Base-by-base conservation (phyloP, 2,113 vertebrate species). In the Serinus canaria region DNA sequence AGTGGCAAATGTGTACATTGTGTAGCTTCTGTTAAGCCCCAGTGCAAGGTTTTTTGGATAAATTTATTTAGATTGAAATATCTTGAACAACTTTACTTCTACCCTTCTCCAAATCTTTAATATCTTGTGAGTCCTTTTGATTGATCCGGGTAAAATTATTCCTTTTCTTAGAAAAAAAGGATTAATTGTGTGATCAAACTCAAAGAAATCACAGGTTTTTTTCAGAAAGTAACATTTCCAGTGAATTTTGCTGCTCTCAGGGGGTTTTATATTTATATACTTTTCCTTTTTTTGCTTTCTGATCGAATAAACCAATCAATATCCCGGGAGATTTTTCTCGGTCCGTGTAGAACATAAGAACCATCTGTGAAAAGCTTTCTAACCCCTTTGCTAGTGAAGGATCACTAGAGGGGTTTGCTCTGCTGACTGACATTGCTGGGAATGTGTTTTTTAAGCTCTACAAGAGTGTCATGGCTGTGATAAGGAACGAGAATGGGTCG, bases 371-470 rank as follows among this genome's bases (percentile, higher is more conserved):
- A 82, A 96, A 92, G 84, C 74, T 84, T 97, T 94, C 78, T 92
- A 97, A 90, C 83, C 94, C 95, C 95, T 97, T 95, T 95, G 59
- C 28, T 46, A 39, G 85, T 87, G 82, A 96, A 96, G 96, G 95
- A 95, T 97, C 70, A 58, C 87, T 96, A 96, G 89, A 96, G 83
- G 97, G 84, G 75, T 89, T 87, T 94, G 83, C 89, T 89, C 90
- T 95, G 95, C 92, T 97, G 97, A 96, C 92, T 94, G 96, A 95
- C 92, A 49, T 63, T 74, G 47, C 77, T 49, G 43, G 87, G 80
- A 87, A 94, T 33, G 80, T 68, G 70, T 21, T 81, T 95, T 86
- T 83, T 84, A 86, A 94, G 89, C 93, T 91, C 85, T 49, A 44
- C 47, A 79, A 37, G 79, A 49, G n/a, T 62, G 87, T 56, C 66